Evolutionary conservation across 2,797 vertebrate species (phyloP).

Genomic region (Astyanax mexicanus): DNA sequence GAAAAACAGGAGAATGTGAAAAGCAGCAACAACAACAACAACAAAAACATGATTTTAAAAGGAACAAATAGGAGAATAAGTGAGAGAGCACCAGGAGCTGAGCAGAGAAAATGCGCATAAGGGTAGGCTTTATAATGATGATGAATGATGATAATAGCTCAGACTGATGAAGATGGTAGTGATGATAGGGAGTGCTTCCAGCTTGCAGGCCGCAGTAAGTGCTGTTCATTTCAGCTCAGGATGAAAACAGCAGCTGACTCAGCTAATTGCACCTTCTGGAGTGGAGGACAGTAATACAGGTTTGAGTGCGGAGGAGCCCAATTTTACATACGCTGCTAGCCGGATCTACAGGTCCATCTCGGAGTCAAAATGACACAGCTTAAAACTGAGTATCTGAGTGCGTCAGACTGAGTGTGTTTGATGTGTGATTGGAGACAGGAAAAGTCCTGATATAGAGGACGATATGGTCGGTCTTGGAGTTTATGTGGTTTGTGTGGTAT

Average conservation of each 20-base stretch:
- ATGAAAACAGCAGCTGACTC: slow-evolving; percentile 66
- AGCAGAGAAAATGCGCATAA: slow-evolving; percentile 14
- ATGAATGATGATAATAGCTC: slow-evolving; percentile 43
- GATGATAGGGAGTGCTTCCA: slow-evolving; percentile 33
- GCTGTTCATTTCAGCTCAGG: slow-evolving; percentile 68
- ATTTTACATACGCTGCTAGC: slow-evolving; percentile 38
- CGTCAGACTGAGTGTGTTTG: neutral
- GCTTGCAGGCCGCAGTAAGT: slow-evolving; percentile 63
- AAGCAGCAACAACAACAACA: neutral
- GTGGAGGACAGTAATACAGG: slow-evolving; percentile 23
- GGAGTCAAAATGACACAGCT: slow-evolving; percentile 7
- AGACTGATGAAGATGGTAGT: slow-evolving; percentile 40
- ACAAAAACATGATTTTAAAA: no score
- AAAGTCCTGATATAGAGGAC: neutral
- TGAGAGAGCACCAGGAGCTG: neutral
- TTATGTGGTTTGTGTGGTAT: no score
- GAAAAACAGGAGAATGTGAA: neutral
- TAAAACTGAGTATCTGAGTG: slow-evolving; percentile 13
- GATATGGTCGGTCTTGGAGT: no score
- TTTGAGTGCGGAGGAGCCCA: neutral
- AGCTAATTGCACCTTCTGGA: slow-evolving; percentile 69
- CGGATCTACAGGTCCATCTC: slow-evolving; percentile 16
- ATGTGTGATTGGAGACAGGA: slow-evolving; percentile 12
- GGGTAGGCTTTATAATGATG: slow-evolving; percentile 44
- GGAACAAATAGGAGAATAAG: neutral